These are phyloP conservation scores for Tamias sibiricus DNA, from an alignment of 2,113 vertebrate species.

Conservation along the genomic window DNA sequence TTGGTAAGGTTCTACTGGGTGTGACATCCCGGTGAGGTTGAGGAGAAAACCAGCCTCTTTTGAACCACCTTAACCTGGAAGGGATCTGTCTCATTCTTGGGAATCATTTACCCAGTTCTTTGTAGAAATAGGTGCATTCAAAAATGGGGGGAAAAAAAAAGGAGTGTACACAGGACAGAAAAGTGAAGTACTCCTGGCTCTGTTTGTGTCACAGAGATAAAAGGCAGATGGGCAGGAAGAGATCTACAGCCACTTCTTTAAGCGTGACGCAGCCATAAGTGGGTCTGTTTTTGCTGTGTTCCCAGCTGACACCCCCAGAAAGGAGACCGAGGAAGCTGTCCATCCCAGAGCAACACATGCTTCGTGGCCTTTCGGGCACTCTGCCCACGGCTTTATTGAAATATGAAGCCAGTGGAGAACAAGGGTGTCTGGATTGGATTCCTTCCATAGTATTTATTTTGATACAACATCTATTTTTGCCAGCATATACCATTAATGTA, in stretches of 20 bases:
- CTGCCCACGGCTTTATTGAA: neutral
- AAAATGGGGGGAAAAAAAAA: neutral
- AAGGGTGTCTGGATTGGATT: neutral
- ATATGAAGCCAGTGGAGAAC: neutral
- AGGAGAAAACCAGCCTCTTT: neutral
- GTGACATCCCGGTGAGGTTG: fast-evolving
- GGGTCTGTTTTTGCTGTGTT: neutral
- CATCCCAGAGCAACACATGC: neutral
- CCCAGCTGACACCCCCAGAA: neutral
- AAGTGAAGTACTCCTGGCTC: fast-evolving
- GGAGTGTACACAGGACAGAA: too few species aligned
- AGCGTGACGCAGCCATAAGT: neutral
- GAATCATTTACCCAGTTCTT: neutral
- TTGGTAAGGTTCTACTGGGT: neutral
- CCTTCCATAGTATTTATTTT: neutral
- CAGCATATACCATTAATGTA: neutral
- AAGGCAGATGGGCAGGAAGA: fast-evolving
- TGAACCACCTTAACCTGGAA: neutral
- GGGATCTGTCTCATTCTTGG: neutral
- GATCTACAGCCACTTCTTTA: neutral
- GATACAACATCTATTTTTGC: neutral
- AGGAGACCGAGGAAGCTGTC: too few species aligned
- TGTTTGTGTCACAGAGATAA: fast-evolving
- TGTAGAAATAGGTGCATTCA: too few species aligned
- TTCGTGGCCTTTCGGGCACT: neutral